A percentile compares a stretch with the other conserved stretches of the same genome.
phyloP scores from a whole-genome alignment of 2,888 invertebrate species.

The Pristionchus exspectatus region DNA sequence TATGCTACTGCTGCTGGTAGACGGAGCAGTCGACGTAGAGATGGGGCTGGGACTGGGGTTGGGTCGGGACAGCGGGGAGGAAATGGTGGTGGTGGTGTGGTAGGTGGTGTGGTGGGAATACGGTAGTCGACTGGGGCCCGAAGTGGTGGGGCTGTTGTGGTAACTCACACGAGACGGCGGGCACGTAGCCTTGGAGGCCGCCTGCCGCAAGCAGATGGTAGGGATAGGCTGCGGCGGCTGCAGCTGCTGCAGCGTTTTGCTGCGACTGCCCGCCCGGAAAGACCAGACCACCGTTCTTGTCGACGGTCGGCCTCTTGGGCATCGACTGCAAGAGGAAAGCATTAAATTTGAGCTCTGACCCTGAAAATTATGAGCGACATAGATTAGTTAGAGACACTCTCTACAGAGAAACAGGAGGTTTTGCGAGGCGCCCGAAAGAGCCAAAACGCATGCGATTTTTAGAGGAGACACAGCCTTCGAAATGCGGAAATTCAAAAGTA shows the following conservation, averaged over 20 bases:
- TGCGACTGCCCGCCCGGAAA: not conserved
- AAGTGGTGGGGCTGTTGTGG: not conserved
- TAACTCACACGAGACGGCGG: conserved; percentile 73
- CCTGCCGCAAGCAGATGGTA: conserved; percentile 63
- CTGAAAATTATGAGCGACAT: not conserved
- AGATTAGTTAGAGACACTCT: not conserved
- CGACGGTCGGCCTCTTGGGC: conserved; percentile 69
- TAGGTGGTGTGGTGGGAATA: conserved; percentile 1
- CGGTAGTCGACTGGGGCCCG: conserved; percentile 3
- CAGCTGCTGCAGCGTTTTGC: not conserved
- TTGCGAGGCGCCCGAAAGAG: not conserved
- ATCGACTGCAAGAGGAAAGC: conserved; percentile 54
- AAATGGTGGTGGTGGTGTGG: not conserved
- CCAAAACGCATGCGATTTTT: conserved; percentile 13
- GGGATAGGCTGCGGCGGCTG: conserved; percentile 59
- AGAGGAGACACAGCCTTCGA: not conserved
- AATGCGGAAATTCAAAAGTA: too few relatives aligned
- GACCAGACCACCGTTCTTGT: conserved; percentile 70
- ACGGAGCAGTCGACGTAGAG: conserved; percentile 39
- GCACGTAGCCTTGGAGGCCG: conserved; percentile 61
- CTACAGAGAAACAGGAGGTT: conserved; percentile 5
- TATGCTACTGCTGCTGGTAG: conserved; percentile 20
- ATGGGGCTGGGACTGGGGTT: not conserved
- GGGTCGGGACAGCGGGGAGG: not conserved
- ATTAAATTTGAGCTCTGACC: not conserved